A percentile compares a stretch with the other conserved stretches of the same genome.
These are phyloP conservation scores for rabbit (Oryctolagus cuniculus) DNA, from an alignment of 2,113 vertebrate species.

Conservation along the genomic window mOryCun1.1 NC_091432.1:29562001-29562500, in stretches of 20 bases:
- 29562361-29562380: neutral
- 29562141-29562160: neutral
- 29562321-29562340: conserved; percentile 18
- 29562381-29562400: neutral
- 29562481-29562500: conserved; percentile 17
- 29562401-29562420: conserved; percentile 8
- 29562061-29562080: neutral
- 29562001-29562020: neutral
- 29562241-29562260: neutral
- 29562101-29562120: neutral
- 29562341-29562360: conserved; percentile 17
- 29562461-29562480: neutral
- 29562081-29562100: neutral
- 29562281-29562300: neutral
- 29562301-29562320: conserved; percentile 29
- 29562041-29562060: neutral
- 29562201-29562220: neutral
- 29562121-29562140: neutral
- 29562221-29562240: neutral
- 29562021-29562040: neutral
- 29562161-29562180: neutral
- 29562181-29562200: neutral
- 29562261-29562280: neutral
- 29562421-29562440: conserved; percentile 22
- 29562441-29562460: conserved; percentile 37